Evolutionary conservation across 2,888 invertebrate species (phyloP), one percentile per base, ranked within the genome.

Genomic region (Stenchaetothrips biformis): DNA sequence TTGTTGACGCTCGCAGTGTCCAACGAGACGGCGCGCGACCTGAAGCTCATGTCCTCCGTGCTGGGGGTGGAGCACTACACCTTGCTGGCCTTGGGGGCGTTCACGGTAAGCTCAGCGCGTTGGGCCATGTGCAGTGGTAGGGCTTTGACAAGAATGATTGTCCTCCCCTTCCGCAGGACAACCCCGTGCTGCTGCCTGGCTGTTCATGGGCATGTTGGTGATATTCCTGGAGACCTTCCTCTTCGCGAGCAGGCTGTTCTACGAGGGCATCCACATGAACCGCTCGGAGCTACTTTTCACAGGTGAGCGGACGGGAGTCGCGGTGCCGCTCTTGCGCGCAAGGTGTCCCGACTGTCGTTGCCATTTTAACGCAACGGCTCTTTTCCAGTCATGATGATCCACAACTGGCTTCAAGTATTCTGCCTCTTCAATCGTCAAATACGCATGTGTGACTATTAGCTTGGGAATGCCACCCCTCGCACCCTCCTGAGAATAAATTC

Each of bases 331-430:
- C 11, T 53, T 16, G 16, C 8, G 49, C 49, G 7, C 49, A 49
- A 13, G 49, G 11, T 6, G 18, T 53, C 2, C 53, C 53, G 11
- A 1, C 16, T 13, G 13, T 59, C 78, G 78, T 7, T 47, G 16
- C 7, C 47, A 47, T 48, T 48, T 21, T 16, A 79, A 7, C 49
- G 6, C 37, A 37, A 37, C 49, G 25, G 18, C 16, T 37, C 48
- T 21, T 53, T 74, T 74, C 84, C 85, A 6, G 81, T 85, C 27
- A 83, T 86, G 80, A 85, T 84, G 4, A 81, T 85, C 11, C 84
- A 86, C 82, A 86, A 87, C 81, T 87, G 87, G 87, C 83, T 86
- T 9, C 87, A 87, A 84, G 86, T 87, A 59, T 87, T 86, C 80
- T 87, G 87, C 81, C 83, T 87, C 3, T 86, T 86, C 82, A 83